Conservation (phyloP, 2,113 vertebrate species). For the Nesospiza acunhae region DNA sequence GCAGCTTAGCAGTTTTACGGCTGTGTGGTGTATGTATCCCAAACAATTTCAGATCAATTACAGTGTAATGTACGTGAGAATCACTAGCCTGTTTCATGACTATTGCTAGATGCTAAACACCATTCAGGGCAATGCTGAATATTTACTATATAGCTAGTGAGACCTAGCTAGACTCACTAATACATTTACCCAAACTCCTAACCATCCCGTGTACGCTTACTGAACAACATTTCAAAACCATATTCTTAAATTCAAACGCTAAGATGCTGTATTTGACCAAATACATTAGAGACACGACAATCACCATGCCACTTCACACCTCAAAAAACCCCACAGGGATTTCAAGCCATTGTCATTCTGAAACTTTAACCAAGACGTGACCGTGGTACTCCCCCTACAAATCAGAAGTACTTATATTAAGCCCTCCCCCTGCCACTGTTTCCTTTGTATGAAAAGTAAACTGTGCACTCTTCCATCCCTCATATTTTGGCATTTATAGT, state of each 20-base stretch:
- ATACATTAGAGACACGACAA: not conserved
- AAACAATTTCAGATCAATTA: not conserved
- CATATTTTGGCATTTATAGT: not conserved
- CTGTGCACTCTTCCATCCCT: not conserved
- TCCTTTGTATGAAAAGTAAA: not conserved
- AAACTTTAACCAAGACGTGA: not conserved
- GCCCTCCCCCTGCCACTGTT: too few species aligned
- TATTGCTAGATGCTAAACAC: not conserved
- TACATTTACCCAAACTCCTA: not conserved
- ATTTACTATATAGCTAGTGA: not conserved
- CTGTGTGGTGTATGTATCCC: not conserved
- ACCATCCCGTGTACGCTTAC: rapidly evolving
- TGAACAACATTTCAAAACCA: not conserved
- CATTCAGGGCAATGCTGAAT: not conserved
- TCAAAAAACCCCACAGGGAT: not conserved
- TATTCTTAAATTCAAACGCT: not conserved
- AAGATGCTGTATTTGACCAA: not conserved
- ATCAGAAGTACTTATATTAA: not conserved
- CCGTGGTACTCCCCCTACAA: not conserved
- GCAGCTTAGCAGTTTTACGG: not conserved
- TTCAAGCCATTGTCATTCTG: not conserved
- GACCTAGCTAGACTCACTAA: not conserved
- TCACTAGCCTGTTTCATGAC: not conserved
- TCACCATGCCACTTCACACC: rapidly evolving
- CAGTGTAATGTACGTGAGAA: not conserved